phyloP scores from a whole-genome alignment of 2,888 invertebrate species.

The Hypselothyrea guttata region DNA sequence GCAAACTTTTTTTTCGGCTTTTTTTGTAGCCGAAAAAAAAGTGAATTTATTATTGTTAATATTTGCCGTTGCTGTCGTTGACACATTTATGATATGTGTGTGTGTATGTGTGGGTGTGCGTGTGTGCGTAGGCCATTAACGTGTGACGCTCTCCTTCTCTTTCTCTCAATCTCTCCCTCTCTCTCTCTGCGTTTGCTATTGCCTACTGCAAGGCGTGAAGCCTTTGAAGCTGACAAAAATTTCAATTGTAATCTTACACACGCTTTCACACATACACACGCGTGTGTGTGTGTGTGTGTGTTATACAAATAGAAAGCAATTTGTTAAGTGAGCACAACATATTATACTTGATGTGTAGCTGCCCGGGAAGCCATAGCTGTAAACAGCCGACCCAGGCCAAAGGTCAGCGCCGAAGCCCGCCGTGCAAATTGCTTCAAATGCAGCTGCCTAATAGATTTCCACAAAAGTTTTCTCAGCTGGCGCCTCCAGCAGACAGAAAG shows the following conservation, averaged over 20 bases:
- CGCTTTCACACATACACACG: constrained; percentile 3
- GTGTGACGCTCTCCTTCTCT: no score
- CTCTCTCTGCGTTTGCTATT: no score
- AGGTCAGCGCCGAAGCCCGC: constrained; percentile 34
- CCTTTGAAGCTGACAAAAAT: neutral
- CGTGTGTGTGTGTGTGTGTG: constrained; percentile 10
- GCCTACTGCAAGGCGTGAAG: neutral
- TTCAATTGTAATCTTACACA: constrained; percentile 22
- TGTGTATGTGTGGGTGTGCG: neutral
- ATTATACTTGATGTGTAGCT: constrained; percentile 25
- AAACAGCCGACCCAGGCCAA: constrained; percentile 37
- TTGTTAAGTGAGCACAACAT: constrained; percentile 40
- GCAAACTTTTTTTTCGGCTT: constrained; percentile 23
- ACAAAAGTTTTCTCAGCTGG: constrained; percentile 12
- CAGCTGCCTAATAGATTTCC: constrained; percentile 52
- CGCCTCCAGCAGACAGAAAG: neutral
- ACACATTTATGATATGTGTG: constrained; percentile 56
- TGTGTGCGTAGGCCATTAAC: neutral
- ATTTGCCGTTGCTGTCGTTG: constrained; percentile 56
- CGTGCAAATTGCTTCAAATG: constrained; percentile 13
- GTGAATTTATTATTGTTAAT: constrained; percentile 58
- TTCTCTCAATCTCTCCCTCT: no score
- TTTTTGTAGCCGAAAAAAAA: constrained; percentile 25
- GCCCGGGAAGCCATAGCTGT: constrained; percentile 44
- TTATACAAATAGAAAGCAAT: constrained; percentile 40